phyloP scores from a whole-genome alignment of 2,113 vertebrate species.

The Parotia lawesii region DNA sequence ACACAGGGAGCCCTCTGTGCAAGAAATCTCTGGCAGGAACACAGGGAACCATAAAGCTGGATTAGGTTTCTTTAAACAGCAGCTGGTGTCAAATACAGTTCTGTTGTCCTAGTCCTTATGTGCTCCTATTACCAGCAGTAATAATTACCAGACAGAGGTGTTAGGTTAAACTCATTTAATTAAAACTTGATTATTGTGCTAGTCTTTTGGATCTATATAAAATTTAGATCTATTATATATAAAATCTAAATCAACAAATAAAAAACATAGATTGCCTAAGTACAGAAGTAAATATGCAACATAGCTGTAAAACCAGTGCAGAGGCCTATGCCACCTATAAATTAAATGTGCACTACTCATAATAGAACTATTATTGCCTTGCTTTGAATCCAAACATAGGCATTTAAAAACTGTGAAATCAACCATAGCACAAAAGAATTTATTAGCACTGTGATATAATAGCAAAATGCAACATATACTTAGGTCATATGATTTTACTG shows the following conservation, averaged over 20 bases:
- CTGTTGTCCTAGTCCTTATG: background rate
- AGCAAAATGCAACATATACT: background rate
- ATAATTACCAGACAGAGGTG: background rate
- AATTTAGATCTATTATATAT: background rate
- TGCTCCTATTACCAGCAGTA: background rate
- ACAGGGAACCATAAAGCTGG: background rate
- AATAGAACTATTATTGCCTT: background rate
- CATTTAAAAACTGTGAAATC: background rate
- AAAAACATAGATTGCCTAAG: background rate
- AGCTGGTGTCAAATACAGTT: background rate
- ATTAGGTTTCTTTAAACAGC: background rate
- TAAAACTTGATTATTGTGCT: background rate
- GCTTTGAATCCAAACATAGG: background rate
- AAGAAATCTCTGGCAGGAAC: background rate
- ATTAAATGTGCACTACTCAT: background rate
- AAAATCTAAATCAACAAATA: background rate
- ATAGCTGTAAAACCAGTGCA: background rate
- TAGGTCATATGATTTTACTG: background rate
- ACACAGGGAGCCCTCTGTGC: background rate
- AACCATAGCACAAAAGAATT: background rate
- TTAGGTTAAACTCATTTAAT: background rate
- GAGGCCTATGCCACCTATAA: background rate
- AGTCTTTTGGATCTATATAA: background rate
- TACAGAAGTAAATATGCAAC: background rate
- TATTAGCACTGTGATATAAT: background rate